Conservation (phyloP, 2,113 vertebrate genomes). For the Guaruba guarouba region DNA sequence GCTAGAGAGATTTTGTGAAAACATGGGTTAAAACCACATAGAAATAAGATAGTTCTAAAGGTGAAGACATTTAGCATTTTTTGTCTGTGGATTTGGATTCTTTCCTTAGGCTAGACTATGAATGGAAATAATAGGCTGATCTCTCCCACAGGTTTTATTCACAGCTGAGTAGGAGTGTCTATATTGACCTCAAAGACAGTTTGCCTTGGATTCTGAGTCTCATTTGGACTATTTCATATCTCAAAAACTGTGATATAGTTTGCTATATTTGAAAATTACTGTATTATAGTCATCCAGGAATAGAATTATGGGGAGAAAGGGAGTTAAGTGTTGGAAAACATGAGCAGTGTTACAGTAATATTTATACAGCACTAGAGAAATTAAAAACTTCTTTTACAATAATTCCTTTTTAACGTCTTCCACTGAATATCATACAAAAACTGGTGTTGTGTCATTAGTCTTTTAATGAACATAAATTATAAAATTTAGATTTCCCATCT, state of each 20-base stretch:
- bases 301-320: not conserved
- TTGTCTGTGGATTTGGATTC: not conserved
- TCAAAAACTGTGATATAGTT: not conserved
- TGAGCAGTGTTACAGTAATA: not conserved
- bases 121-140: not conserved
- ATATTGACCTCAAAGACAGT: not conserved
- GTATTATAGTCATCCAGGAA: not conserved
- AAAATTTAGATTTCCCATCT: not conserved
- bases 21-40: not conserved
- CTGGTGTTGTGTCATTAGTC: not conserved
- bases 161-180: not conserved
- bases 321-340: not conserved
- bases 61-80: not conserved
- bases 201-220: not conserved
- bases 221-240: not conserved
- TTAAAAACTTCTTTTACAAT: not conserved
- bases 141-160: not conserved
- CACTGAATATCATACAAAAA: not conserved
- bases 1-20: not conserved
- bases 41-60: not conserved
- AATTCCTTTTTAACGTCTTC: not conserved
- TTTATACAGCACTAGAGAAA: not conserved
- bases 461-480: constrained; percentile 7
- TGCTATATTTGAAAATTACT: not conserved
- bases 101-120: not conserved